These are phyloP conservation scores for Sphaeramia orbicularis DNA, from an alignment of 2,797 vertebrate species.

Conservation along the genomic window DNA sequence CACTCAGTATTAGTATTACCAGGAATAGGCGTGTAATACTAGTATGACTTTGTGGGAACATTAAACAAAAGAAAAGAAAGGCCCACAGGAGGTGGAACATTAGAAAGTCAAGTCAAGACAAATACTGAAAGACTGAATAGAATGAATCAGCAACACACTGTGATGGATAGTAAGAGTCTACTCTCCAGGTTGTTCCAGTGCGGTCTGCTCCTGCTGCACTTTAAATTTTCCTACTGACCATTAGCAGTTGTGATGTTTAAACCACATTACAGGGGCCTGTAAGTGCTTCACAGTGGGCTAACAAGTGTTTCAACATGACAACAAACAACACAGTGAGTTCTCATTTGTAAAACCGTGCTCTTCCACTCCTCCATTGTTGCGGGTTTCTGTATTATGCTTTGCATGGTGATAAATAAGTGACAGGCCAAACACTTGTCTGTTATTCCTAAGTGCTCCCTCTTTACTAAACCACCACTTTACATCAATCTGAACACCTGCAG, in stretches of 20 bases:
- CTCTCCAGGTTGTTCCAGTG: slow-evolving; percentile 9
- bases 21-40: neutral
- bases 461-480: neutral
- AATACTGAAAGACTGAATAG: neutral
- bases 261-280: slow-evolving; percentile 48
- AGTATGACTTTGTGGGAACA: neutral
- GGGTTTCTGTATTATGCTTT: no score
- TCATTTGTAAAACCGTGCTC: slow-evolving; percentile 35
- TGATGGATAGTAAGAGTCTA: slow-evolving; percentile 18
- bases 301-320: slow-evolving; percentile 57
- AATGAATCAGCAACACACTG: slow-evolving; percentile 18
- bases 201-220: neutral
- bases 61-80: slow-evolving; percentile 19
- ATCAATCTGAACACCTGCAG: slow-evolving; percentile 52
- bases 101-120: slow-evolving; percentile 1
- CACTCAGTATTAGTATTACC: neutral
- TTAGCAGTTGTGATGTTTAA: slow-evolving; percentile 62
- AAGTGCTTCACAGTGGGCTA: slow-evolving; percentile 49
- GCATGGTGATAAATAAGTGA: neutral
- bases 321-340: slow-evolving; percentile 42
- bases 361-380: neutral
- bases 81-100: slow-evolving; percentile 5
- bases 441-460: neutral
- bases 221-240: slow-evolving; percentile 55
- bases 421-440: neutral